Percentiles rank a stretch among this genome's conserved stretches.
phyloP scores from a whole-genome alignment of 2,797 vertebrate genomes.

The Odontamblyopus lacepedii region DNA sequence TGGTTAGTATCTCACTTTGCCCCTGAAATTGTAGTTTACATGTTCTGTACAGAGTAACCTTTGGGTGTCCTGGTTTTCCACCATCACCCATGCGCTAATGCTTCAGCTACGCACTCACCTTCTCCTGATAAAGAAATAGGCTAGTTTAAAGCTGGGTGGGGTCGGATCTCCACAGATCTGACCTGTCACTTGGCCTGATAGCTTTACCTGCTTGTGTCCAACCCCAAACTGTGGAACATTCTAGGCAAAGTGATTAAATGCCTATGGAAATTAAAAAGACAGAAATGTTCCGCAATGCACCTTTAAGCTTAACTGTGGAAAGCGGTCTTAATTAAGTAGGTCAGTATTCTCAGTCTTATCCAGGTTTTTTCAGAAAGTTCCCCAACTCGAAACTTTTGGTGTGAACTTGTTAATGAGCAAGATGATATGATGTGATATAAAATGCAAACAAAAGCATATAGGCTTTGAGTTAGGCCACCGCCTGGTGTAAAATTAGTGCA shows the following conservation, averaged over 20 bases:
- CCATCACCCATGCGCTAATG: neutral
- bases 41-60: no score
- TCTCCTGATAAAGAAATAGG: no score
- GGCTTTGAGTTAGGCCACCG: neutral
- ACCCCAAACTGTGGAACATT: neutral
- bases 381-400: neutral
- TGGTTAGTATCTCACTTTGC: neutral
- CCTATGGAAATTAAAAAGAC: neutral
- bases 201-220: no score
- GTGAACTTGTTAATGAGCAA: slow-evolving; percentile 3
- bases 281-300: neutral
- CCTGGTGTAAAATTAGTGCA: slow-evolving; percentile 6
- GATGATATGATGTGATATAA: neutral
- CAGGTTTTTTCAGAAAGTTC: neutral
- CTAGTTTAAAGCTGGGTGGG: no score
- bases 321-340: slow-evolving; percentile 5
- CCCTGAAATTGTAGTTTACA: no score
- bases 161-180: no score
- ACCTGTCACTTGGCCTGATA: no score
- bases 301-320: neutral
- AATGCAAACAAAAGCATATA: neutral
- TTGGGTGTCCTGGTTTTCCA: neutral
- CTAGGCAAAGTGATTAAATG: neutral
- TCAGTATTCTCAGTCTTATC: neutral
- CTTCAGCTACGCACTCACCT: no score